These are phyloP conservation scores for Podocnemis expansa DNA, from an alignment of 2,113 vertebrate genomes.

Conservation along the genomic window DNA sequence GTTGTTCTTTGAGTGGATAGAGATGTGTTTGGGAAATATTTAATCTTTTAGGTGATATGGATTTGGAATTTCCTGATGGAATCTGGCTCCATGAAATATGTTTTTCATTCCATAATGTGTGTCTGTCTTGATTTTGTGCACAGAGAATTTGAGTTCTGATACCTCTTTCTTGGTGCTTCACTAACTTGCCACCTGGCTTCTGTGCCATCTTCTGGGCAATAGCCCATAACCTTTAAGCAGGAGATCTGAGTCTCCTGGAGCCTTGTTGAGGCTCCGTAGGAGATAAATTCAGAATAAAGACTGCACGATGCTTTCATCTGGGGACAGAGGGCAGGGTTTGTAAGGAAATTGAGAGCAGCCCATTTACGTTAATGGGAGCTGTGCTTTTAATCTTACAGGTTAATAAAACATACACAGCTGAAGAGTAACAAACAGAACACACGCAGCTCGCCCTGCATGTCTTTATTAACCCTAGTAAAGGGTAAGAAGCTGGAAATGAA, in stretches of 20 bases:
- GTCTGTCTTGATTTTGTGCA: neutral
- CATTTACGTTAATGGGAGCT: neutral
- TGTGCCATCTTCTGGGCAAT: neutral
- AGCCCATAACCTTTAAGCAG: neutral
- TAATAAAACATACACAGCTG: neutral
- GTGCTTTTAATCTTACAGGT: neutral
- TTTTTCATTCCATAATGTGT: neutral
- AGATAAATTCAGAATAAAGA: neutral
- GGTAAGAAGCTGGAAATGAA: neutral
- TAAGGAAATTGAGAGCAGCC: neutral
- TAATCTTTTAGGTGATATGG: neutral
- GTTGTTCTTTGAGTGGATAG: neutral
- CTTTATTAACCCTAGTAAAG: neutral
- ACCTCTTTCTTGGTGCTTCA: neutral
- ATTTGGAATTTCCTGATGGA: constrained; percentile 9
- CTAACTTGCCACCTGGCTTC: neutral
- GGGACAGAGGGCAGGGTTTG: neutral
- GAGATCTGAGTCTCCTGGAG: neutral
- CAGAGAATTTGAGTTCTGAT: neutral
- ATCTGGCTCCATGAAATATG: neutral
- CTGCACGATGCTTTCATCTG: neutral
- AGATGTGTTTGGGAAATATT: neutral
- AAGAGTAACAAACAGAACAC: neutral
- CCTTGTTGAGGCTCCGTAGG: neutral
- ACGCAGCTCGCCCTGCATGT: neutral